phyloP scores from a whole-genome alignment of 1,140 invertebrate species.

The Phymorhynchus buccinoides region DNA sequence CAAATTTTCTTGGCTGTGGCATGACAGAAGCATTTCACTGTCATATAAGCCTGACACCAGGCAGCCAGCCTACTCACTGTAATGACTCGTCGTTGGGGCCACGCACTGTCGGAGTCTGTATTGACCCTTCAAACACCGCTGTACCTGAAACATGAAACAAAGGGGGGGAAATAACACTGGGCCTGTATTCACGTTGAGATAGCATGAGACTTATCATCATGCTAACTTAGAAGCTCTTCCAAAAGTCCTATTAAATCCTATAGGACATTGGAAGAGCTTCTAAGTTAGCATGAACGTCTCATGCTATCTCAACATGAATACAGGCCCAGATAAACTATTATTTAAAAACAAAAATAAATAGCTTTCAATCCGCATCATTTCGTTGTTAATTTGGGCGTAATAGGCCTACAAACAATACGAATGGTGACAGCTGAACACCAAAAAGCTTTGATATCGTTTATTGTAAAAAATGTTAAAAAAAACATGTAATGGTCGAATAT shows the following conservation, averaged over 20 bases:
- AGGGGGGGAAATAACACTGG: neutral
- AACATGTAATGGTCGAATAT: neutral
- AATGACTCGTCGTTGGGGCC: slow-evolving; percentile 47
- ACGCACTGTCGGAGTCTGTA: slow-evolving; percentile 55
- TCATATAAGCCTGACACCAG: too few relatives aligned
- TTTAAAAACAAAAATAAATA: neutral
- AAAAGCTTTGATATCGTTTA: neutral
- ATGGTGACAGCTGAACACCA: neutral
- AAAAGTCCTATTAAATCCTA: too few relatives aligned
- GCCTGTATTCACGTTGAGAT: too few relatives aligned
- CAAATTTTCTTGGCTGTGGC: neutral
- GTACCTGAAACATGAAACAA: slow-evolving; percentile 46
- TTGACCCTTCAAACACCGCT: slow-evolving; percentile 55
- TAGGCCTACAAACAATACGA: neutral
- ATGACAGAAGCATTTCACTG: neutral
- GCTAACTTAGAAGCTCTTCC: too few relatives aligned
- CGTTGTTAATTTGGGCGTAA: neutral
- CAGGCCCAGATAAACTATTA: too few relatives aligned
- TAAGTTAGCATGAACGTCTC: too few relatives aligned
- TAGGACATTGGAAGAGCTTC: too few relatives aligned
- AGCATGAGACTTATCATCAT: too few relatives aligned
- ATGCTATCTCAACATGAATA: too few relatives aligned
- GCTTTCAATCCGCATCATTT: neutral
- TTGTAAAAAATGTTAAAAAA: neutral
- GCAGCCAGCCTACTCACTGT: slow-evolving; percentile 41